phyloP scores from a whole-genome alignment of 2,888 invertebrate genomes.

The Acrobasis repandana region DNA sequence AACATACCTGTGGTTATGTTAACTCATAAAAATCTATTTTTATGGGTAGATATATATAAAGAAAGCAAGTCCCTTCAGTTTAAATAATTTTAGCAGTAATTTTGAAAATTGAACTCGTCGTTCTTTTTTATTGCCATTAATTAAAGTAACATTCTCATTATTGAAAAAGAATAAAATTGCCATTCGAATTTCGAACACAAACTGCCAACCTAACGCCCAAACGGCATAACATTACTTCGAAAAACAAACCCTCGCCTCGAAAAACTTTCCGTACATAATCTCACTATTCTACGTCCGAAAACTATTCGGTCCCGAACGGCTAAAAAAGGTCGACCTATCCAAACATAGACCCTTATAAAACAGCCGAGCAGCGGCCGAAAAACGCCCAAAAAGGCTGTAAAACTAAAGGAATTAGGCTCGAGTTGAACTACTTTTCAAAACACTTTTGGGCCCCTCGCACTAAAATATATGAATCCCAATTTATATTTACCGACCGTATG shows the following conservation, averaged over 20 bases:
- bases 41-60: too few relatives aligned
- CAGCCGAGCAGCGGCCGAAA: conserved; percentile 61
- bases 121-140: too few relatives aligned
- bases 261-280: conserved; percentile 66
- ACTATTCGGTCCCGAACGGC: conserved; percentile 68
- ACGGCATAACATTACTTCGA: conserved; percentile 43
- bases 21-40: too few relatives aligned
- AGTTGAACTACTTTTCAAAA: conserved; percentile 79
- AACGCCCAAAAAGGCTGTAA: conserved; percentile 81
- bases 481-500: conserved; percentile 71
- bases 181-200: conserved; percentile 10
- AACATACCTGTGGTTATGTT: too few relatives aligned
- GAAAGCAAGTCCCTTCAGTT: too few relatives aligned
- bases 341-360: conserved; percentile 81
- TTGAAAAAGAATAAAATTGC: not conserved
- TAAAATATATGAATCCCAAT: conserved; percentile 81
- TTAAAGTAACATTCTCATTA: too few relatives aligned
- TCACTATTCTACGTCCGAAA: conserved; percentile 70
- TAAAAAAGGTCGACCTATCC: conserved; percentile 82
- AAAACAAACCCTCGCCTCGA: conserved; percentile 48
- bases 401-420: conserved; percentile 80
- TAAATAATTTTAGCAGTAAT: too few relatives aligned
- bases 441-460: conserved; percentile 67
- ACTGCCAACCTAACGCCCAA: conserved; percentile 33
- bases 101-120: too few relatives aligned